Conservation (phyloP, 2,797 vertebrate species). For the Aratinga solstitialis region DNA sequence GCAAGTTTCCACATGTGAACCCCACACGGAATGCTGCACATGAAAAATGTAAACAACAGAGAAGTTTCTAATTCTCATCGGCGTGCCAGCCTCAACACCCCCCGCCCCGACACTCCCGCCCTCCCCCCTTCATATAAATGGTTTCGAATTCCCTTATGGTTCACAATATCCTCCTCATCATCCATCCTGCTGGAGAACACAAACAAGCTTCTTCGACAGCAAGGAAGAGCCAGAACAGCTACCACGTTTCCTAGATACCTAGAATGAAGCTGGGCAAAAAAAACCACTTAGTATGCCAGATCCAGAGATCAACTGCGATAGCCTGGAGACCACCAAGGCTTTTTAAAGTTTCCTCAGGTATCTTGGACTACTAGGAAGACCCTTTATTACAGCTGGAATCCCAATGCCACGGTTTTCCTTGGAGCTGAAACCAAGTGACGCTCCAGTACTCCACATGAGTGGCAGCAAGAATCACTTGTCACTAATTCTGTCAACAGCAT, state of each 20-base stretch:
- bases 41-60: constrained; percentile 75
- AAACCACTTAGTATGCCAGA: not conserved
- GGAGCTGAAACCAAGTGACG: constrained; percentile 12
- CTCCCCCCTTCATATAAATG: constrained; percentile 54
- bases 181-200: constrained; percentile 19
- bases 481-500: not conserved
- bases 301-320: constrained; percentile 16
- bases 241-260: not conserved
- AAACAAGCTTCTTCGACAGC: constrained; percentile 10
- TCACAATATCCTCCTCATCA: constrained; percentile 23
- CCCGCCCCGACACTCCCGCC: not conserved
- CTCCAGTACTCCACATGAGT: not conserved
- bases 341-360: constrained; percentile 14
- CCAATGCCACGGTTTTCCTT: not conserved
- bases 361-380: constrained; percentile 16
- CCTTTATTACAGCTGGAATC: constrained; percentile 25
- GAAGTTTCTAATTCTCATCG: constrained; percentile 50
- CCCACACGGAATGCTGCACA: constrained; percentile 69
- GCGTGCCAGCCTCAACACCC: constrained; percentile 40
- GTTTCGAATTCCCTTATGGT: not conserved
- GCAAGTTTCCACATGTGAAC: constrained; percentile 72
- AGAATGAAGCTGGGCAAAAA: constrained; percentile 27
- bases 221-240: constrained; percentile 54
- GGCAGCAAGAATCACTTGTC: not conserved
- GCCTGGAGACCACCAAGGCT: not conserved